Evolutionary conservation across 2,113 vertebrate genomes (phyloP).

Genomic region (Origma solitaria): DNA sequence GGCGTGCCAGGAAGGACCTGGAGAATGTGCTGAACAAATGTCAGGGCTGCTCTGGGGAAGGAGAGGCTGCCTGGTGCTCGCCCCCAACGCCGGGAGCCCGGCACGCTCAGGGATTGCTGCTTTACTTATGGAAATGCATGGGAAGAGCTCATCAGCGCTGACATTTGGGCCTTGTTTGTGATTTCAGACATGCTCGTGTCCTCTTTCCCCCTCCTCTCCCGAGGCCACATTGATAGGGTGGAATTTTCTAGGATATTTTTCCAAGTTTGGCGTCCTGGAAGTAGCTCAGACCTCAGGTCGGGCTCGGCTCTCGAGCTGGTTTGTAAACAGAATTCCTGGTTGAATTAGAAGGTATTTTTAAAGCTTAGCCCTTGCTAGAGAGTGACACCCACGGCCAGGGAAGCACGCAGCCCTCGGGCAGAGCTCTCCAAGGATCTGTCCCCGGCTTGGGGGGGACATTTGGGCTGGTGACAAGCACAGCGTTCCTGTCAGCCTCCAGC

Average conservation of each 20-base stretch:
- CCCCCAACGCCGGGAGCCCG: neutral
- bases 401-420: neutral
- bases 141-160: neutral
- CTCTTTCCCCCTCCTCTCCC: neutral
- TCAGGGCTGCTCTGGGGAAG: neutral
- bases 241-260: neutral
- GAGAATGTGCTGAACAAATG: conserved; percentile 23
- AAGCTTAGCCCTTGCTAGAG: neutral
- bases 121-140: neutral
- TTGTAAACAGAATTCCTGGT: neutral
- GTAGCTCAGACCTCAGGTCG: neutral
- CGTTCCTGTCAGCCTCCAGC: fast-evolving
- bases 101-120: neutral
- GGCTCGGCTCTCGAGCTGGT: neutral
- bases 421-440: neutral
- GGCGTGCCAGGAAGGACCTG: neutral
- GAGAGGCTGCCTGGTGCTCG: neutral
- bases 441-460: neutral
- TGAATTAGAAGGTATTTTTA: neutral
- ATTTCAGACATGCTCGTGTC: neutral
- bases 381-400: neutral
- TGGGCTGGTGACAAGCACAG: neutral
- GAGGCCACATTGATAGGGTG: fast-evolving
- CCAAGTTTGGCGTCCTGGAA: neutral
- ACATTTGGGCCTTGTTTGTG: neutral